A percentile compares a stretch with the other conserved stretches of the same genome.
phyloP scores from a whole-genome alignment of 2,888 invertebrate species.

The Dusona sp. region DNA sequence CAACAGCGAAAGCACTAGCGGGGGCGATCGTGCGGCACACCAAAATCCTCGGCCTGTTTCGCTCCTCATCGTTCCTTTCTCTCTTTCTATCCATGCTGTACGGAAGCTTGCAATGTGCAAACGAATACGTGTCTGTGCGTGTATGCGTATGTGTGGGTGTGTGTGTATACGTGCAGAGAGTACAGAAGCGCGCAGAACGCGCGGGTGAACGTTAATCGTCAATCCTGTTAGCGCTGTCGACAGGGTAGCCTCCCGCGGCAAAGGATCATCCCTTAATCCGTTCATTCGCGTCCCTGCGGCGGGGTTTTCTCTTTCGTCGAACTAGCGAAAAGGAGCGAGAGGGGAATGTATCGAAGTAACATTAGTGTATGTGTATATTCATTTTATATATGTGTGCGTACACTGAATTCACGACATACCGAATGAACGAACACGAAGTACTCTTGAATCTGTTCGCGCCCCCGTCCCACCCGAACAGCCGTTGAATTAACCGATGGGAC shows the following conservation, averaged over 20 bases:
- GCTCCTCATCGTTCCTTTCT: constrained; percentile 20
- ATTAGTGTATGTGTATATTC: constrained; percentile 16
- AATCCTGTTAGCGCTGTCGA: constrained; percentile 81
- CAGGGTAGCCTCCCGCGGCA: constrained; percentile 78
- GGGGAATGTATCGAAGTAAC: constrained; percentile 19
- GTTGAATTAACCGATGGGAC: constrained; percentile 44
- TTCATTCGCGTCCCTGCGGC: constrained; percentile 83
- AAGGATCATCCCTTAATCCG: constrained; percentile 84
- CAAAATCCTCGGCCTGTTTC: constrained; percentile 45
- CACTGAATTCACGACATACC: constrained; percentile 41
- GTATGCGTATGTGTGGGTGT: background rate
- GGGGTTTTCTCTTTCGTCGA: constrained; percentile 63
- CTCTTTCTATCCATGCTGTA: constrained; percentile 8
- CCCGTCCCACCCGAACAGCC: constrained; percentile 59
- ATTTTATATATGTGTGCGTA: constrained; percentile 4
- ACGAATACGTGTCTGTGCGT: background rate
- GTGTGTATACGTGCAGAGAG: constrained; percentile 22
- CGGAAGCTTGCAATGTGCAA: constrained; percentile 36
- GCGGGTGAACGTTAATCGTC: constrained; percentile 77
- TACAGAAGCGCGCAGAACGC: constrained; percentile 57
- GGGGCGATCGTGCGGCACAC: constrained; percentile 56
- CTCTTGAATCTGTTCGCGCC: constrained; percentile 78
- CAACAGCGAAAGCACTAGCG: constrained; percentile 46
- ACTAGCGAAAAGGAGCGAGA: constrained; percentile 50
- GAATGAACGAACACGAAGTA: constrained; percentile 76